Conservation (phyloP, 2,888 invertebrate species). For the Aspidiotus rigidus region DNA sequence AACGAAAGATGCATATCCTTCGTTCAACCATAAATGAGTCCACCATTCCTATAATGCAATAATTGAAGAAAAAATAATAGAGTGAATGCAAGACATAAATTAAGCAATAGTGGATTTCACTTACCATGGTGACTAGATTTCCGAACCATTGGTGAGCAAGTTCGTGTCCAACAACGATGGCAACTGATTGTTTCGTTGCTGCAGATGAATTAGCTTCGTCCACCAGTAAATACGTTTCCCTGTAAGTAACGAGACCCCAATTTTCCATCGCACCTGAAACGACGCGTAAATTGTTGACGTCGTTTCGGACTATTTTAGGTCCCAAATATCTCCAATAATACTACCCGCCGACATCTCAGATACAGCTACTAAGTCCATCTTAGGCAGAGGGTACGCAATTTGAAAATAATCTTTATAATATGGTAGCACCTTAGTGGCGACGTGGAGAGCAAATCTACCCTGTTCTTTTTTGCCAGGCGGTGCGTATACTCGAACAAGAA, state of each 20-base stretch:
- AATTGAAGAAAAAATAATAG: not conserved
- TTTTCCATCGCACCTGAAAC: conserved; percentile 84
- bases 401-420: conserved; percentile 93
- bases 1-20: conserved; percentile 92
- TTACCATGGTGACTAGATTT: conserved; percentile 83
- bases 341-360: conserved; percentile 81
- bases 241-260: conserved; percentile 89
- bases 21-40: conserved; percentile 94
- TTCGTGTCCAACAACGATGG: conserved; percentile 83
- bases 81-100: not conserved
- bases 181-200: conserved; percentile 72
- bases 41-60: conserved; percentile 65
- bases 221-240: conserved; percentile 81
- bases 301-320: not conserved
- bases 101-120: not conserved
- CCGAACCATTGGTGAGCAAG: conserved; percentile 98
- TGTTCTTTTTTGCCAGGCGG: conserved; percentile 86
- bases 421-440: conserved; percentile 82
- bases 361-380: conserved; percentile 92
- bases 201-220: conserved; percentile 85
- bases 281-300: conserved; percentile 11
- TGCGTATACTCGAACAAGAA: conserved; percentile 71
- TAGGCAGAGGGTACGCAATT: conserved; percentile 88
- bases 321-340: conserved; percentile 7
- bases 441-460: conserved; percentile 82